Conservation (phyloP, 2,888 invertebrate genomes). For the Drosophila gaucha region DNA sequence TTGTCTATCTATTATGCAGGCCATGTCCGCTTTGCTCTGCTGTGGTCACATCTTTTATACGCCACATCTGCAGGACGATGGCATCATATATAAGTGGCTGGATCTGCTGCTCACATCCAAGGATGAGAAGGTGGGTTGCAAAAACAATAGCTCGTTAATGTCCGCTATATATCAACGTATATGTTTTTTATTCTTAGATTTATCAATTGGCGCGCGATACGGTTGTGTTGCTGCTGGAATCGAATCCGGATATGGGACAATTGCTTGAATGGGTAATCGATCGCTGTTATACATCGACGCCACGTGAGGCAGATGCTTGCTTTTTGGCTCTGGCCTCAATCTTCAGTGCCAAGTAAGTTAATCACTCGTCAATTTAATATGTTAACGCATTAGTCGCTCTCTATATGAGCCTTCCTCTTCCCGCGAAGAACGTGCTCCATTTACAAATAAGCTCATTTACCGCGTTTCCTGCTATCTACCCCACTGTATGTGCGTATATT, state of each 20-base stretch:
- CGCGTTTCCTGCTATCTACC: slow-evolving; percentile 9
- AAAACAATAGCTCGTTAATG: not conserved
- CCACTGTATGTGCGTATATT: not conserved
- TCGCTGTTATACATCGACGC: slow-evolving; percentile 96
- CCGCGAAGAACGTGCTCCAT: slow-evolving; percentile 27
- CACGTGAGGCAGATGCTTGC: slow-evolving; percentile 97
- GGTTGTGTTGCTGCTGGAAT: slow-evolving; percentile 95
- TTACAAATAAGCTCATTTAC: slow-evolving; percentile 47
- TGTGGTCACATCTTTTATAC: slow-evolving; percentile 98
- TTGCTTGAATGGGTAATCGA: slow-evolving; percentile 99
- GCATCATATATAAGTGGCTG: slow-evolving; percentile 96
- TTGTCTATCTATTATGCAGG: slow-evolving; percentile 86
- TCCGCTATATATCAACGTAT: not conserved
- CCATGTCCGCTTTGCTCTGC: slow-evolving; percentile 97
- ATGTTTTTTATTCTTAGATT: slow-evolving; percentile 86
- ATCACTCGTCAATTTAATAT: slow-evolving; percentile 25
- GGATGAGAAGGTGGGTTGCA: slow-evolving; percentile 90
- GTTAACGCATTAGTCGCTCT: slow-evolving; percentile 48
- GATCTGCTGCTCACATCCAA: slow-evolving; percentile 94
- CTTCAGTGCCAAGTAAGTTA: slow-evolving; percentile 94
- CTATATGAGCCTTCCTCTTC: not conserved
- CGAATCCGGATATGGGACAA: slow-evolving; percentile 96
- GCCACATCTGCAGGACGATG: slow-evolving; percentile 93
- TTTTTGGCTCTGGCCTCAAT: slow-evolving; percentile 98
- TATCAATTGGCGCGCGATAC: slow-evolving; percentile 96